phyloP scores from a whole-genome alignment of 2,797 vertebrate genomes.

The Numenius phaeopus region DNA sequence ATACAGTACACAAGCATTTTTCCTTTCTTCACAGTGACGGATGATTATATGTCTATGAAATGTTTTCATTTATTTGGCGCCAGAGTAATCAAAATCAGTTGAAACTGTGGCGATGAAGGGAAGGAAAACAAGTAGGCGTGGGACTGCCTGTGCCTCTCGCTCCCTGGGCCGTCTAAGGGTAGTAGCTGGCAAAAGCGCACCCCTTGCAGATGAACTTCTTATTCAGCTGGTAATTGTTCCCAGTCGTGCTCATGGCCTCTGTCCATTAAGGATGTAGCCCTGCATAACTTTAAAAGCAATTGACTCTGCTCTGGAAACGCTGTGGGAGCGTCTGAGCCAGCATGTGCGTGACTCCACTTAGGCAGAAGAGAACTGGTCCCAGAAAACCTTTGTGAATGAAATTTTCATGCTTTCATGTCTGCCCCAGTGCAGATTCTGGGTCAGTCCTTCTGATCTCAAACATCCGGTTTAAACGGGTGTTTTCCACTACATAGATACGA shows the following conservation, averaged over 20 bases:
- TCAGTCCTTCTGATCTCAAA: constrained; percentile 72
- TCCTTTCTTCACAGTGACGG: constrained; percentile 73
- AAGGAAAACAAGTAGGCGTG: constrained; percentile 72
- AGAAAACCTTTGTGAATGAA: constrained; percentile 73
- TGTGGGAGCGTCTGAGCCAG: constrained; percentile 51
- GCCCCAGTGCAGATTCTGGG: constrained; percentile 65
- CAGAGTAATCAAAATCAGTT: constrained; percentile 82
- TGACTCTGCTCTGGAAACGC: constrained; percentile 48
- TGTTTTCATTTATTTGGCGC: constrained; percentile 84
- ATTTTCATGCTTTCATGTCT: constrained; percentile 75
- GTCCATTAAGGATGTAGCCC: constrained; percentile 74
- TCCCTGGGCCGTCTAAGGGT: constrained; percentile 16
- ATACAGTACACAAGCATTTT: constrained; percentile 71
- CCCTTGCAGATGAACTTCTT: constrained; percentile 54
- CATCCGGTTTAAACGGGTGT: constrained; percentile 72
- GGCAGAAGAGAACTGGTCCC: constrained; percentile 67
- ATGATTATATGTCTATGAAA: constrained; percentile 77
- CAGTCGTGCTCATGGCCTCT: constrained; percentile 73
- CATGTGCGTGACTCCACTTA: constrained; percentile 75
- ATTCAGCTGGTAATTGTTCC: constrained; percentile 80
- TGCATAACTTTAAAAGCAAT: constrained; percentile 62
- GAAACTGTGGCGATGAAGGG: constrained; percentile 68
- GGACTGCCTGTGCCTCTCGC: constrained; percentile 48
- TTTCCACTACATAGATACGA: constrained; percentile 63
- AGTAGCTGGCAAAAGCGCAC: constrained; percentile 66